phyloP scores from a whole-genome alignment of 2,888 invertebrate species.

The Phania funesta region DNA sequence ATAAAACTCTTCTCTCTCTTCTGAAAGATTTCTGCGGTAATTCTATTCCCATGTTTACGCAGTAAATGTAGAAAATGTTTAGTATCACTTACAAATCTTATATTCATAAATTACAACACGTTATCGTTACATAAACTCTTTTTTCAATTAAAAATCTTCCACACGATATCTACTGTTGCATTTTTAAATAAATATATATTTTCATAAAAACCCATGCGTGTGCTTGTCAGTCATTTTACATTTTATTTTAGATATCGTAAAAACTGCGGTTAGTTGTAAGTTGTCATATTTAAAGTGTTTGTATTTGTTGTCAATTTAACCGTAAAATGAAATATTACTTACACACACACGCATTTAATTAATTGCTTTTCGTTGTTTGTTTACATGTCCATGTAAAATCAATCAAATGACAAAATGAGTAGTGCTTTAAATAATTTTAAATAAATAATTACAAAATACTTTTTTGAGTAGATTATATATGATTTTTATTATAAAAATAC shows the following conservation, averaged over 20 bases:
- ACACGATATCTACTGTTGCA: background rate
- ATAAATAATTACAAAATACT: slow-evolving; percentile 19
- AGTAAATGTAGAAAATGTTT: too few relatives aligned
- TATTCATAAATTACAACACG: too few relatives aligned
- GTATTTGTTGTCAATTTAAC: slow-evolving; percentile 51
- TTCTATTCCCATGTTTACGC: too few relatives aligned
- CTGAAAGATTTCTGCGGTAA: too few relatives aligned
- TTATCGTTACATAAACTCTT: too few relatives aligned
- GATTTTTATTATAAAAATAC: background rate
- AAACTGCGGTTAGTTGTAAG: slow-evolving; percentile 25
- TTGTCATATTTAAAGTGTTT: slow-evolving; percentile 49
- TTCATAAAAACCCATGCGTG: background rate
- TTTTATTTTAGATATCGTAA: slow-evolving; percentile 39
- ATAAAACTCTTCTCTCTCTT: too few relatives aligned
- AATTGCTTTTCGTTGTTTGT: background rate
- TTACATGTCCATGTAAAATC: slow-evolving; percentile 35
- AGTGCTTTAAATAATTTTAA: slow-evolving; percentile 17
- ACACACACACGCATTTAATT: background rate
- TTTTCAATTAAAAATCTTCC: too few relatives aligned
- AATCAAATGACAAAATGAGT: slow-evolving; percentile 47
- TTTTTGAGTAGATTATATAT: background rate
- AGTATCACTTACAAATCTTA: too few relatives aligned
- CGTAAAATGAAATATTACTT: slow-evolving; percentile 33
- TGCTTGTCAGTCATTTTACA: background rate
- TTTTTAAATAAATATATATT: background rate